phyloP scores from a whole-genome alignment of 2,113 vertebrate genomes.

The Chrysemys picta region DNA sequence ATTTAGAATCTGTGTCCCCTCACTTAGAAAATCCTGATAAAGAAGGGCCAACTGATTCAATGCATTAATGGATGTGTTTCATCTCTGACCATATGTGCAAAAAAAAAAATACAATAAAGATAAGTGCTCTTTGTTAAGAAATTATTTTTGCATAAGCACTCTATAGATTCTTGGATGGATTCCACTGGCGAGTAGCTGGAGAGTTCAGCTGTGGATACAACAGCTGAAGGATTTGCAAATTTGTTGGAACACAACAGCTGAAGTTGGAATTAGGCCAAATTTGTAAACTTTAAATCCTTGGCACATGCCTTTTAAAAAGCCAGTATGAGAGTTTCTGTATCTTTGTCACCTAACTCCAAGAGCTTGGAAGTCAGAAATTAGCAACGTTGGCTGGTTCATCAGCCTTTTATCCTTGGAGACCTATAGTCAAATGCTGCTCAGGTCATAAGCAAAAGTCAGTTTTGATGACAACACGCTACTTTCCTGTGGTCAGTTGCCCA shows the following conservation, averaged over 20 bases:
- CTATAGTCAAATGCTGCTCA: accelerated
- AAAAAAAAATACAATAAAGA: constrained; percentile 24
- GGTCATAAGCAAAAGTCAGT: not conserved
- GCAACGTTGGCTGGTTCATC: accelerated
- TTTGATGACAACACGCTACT: not conserved
- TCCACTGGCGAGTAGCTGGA: not conserved
- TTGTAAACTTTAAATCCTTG: not conserved
- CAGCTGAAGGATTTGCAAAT: not conserved
- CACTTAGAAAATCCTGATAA: constrained; percentile 9
- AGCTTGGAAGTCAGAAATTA: not conserved
- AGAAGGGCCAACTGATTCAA: constrained; percentile 52
- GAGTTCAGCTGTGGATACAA: not conserved
- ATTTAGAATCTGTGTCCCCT: too few relatives aligned
- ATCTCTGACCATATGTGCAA: constrained; percentile 35
- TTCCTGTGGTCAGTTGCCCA: not conserved
- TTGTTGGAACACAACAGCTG: not conserved
- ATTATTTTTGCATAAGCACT: not conserved
- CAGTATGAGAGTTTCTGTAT: not conserved
- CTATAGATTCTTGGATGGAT: constrained; percentile 1
- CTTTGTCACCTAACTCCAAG: not conserved
- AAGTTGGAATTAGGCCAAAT: not conserved
- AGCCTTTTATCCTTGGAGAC: not conserved
- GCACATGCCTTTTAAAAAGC: not conserved
- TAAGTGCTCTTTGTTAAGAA: constrained; percentile 3
- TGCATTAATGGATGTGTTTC: constrained; percentile 56